Evolutionary conservation across 1,140 invertebrate genomes (phyloP).

Genomic region (Alviniconcha marisindica): DNA sequence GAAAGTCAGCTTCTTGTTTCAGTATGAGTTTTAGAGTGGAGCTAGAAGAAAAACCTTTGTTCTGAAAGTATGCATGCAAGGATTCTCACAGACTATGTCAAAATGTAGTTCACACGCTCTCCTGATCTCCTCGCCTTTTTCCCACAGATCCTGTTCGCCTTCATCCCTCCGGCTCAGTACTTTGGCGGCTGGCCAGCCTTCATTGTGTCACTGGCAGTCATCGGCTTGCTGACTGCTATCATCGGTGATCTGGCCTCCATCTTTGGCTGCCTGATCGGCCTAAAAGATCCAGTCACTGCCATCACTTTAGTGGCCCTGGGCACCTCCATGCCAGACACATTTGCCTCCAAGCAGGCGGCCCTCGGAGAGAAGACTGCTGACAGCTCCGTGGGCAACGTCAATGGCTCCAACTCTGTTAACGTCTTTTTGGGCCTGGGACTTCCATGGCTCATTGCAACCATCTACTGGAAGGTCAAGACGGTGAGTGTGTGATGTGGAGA

Average conservation of each 20-base stretch:
- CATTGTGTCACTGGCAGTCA: slow-evolving; percentile 79
- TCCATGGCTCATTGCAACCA: slow-evolving; percentile 82
- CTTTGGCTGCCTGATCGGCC: slow-evolving; percentile 82
- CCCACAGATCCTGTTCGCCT: slow-evolving; percentile 80
- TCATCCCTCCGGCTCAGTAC: slow-evolving; percentile 80
- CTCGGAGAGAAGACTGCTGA: slow-evolving; percentile 77
- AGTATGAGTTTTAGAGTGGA: too few relatives aligned
- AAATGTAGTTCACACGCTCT: too few relatives aligned
- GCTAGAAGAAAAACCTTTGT: too few relatives aligned
- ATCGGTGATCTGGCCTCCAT: slow-evolving; percentile 82
- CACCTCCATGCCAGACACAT: slow-evolving; percentile 84
- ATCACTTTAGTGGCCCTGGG: slow-evolving; percentile 85
- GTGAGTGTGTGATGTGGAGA: too few relatives aligned
- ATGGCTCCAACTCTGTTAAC: slow-evolving; percentile 80
- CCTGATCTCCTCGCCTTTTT: slow-evolving; percentile 22
- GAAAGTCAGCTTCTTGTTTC: too few relatives aligned
- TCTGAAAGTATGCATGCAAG: too few relatives aligned
- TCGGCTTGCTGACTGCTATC: slow-evolving; percentile 81
- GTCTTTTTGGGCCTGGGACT: slow-evolving; percentile 84
- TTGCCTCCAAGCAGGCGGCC: slow-evolving; percentile 78
- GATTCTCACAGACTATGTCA: too few relatives aligned
- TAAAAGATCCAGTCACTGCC: slow-evolving; percentile 81
- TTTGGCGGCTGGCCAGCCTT: slow-evolving; percentile 82
- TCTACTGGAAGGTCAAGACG: slow-evolving; percentile 78
- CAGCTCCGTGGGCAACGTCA: slow-evolving; percentile 79